phyloP scores from a whole-genome alignment of 2,113 vertebrate genomes.

The Galeopterus variegatus region DNA sequence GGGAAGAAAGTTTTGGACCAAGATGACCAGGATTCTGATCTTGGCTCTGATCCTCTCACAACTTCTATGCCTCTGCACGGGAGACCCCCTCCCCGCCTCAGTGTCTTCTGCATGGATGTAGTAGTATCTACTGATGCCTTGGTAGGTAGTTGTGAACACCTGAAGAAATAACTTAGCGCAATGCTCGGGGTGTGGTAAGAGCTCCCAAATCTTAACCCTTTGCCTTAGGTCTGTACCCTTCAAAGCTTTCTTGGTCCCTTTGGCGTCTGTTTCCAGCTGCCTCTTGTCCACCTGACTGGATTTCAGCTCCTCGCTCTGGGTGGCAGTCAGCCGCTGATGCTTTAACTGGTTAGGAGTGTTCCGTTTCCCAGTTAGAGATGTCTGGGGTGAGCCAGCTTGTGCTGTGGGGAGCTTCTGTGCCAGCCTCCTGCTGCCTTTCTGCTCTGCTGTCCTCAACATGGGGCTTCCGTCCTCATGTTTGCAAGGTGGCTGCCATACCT shows the following conservation, averaged over 20 bases:
- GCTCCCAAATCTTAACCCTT: rapidly evolving
- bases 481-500: background rate
- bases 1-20: background rate
- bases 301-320: background rate
- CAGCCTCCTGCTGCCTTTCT: background rate
- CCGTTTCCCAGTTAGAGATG: too few species aligned
- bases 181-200: background rate
- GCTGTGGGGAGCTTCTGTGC: background rate
- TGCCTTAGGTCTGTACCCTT: background rate
- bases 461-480: background rate
- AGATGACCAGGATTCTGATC: background rate
- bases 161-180: background rate
- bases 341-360: background rate
- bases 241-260: background rate
- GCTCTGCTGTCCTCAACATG: background rate
- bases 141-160: rapidly evolving
- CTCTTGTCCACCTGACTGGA: background rate
- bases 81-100: background rate
- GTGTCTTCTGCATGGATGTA: too few species aligned
- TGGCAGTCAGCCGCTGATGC: background rate
- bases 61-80: rapidly evolving
- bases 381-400: background rate
- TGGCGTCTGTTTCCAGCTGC: background rate
- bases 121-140: rapidly evolving
- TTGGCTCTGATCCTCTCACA: background rate